Base-by-base conservation (phyloP, 92 coral and sea anemone species). In the Blastomussa wellsi region DNA sequence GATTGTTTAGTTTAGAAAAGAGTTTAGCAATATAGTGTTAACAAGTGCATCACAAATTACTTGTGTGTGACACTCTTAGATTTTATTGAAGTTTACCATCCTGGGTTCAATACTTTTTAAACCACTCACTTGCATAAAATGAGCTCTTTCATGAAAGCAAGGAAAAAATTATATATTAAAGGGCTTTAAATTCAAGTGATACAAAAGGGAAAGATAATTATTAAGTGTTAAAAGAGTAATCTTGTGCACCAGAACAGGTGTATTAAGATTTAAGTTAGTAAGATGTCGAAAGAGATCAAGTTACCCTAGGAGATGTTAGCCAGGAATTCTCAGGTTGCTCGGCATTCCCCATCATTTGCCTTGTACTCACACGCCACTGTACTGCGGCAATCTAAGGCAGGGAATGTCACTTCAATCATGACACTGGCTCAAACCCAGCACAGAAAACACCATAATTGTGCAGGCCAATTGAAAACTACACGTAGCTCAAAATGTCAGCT, bases 351-450 rank as follows among this genome's bases (percentile, higher is more conserved):
- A 64, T 41, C 47, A 37, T 83, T 74, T 83, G 87, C 80, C 87
- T 74, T 64, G 74, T 74, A 55, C 59, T 72, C 37, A 55, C 86
- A 52, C 86, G 86, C 86, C 86, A 82, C 80, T 83, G 87, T 74
- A 83, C 87, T 73, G 79, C 79, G 47, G 87, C 87, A 83, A 83
- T 83, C 80, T 83, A 83, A 42, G 87, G 70, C 87, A 83, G 36
- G 87, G 72, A 83, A 83, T 83, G 87, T 74, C 86, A 74, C 14
- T 57, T 57, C 65, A 72, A 83, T 74, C 87, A 83, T 74, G 87
- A 38, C 69, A 82, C 66, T 72, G 72, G 79, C 72, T 81, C 24
- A 49, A 68, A 71, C 85, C 69, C 85, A 81, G 48, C 49, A 81
- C 49, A 55, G 29, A 78, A 78, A 37, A 5, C 5, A 65, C 7